These are phyloP conservation scores for Ypsolopha sequella DNA, from an alignment of 2,888 invertebrate species.

Conservation along the genomic window DNA sequence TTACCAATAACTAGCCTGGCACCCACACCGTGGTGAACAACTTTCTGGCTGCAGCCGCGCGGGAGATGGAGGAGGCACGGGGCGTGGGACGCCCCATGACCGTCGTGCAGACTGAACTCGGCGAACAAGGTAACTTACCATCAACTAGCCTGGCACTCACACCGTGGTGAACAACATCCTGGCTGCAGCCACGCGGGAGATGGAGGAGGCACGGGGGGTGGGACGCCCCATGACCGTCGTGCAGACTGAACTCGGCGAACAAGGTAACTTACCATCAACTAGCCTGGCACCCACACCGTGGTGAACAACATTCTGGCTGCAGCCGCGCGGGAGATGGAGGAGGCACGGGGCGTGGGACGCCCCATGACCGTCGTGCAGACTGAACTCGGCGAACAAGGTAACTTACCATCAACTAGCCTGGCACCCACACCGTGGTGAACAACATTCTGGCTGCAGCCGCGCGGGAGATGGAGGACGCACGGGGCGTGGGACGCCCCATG, in stretches of 20 bases:
- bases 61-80: conserved; percentile 60
- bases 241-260: conserved; percentile 55
- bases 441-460: conserved; percentile 63
- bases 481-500: conserved; percentile 24
- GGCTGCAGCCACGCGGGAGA: conserved; percentile 60
- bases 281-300: conserved; percentile 55
- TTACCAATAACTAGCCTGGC: conserved; percentile 39
- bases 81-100: conserved; percentile 29
- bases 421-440: conserved; percentile 59
- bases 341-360: conserved; percentile 31
- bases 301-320: conserved; percentile 64
- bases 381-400: conserved; percentile 43
- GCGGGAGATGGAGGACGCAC: conserved; percentile 62
- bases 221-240: conserved; percentile 41
- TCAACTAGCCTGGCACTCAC: conserved; percentile 55
- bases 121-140: conserved; percentile 27
- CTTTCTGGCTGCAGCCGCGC: conserved; percentile 57
- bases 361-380: conserved; percentile 54
- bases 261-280: conserved; percentile 26
- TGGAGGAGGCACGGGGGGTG: conserved; percentile 46
- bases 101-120: conserved; percentile 58
- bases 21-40: conserved; percentile 64
- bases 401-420: conserved; percentile 36
- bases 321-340: conserved; percentile 62
- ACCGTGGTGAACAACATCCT: conserved; percentile 63